phyloP scores from a whole-genome alignment of 2,113 vertebrate species.

The Riparia riparia region DNA sequence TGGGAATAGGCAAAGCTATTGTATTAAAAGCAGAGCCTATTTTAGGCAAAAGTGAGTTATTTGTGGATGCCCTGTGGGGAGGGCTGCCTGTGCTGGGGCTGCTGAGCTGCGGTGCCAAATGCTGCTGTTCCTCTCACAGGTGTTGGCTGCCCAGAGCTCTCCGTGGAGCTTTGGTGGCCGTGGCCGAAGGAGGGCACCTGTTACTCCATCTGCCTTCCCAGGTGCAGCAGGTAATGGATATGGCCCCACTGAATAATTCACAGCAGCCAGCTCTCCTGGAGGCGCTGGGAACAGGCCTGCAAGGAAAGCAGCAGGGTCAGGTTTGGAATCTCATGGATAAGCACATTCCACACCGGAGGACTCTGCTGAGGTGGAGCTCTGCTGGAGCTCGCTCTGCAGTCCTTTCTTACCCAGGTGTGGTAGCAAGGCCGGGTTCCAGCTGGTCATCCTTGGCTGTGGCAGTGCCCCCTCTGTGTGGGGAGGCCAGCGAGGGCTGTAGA shows the following conservation, averaged over 20 bases:
- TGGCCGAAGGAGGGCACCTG: background rate
- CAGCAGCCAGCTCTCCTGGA: background rate
- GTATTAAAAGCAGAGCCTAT: background rate
- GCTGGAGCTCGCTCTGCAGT: background rate
- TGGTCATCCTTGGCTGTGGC: background rate
- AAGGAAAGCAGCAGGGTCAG: background rate
- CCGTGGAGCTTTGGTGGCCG: background rate
- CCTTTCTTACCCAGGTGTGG: background rate
- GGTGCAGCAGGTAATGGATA: slow-evolving; percentile 30
- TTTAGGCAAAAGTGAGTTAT: background rate
- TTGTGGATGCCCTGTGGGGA: background rate
- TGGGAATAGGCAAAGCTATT: background rate
- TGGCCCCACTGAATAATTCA: slow-evolving; percentile 36
- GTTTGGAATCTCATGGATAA: background rate
- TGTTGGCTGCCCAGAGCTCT: background rate
- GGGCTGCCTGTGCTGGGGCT: background rate
- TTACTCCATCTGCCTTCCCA: background rate
- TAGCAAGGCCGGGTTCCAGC: background rate
- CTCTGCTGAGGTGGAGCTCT: background rate
- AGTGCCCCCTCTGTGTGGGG: background rate
- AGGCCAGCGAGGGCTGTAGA: background rate
- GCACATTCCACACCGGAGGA: background rate
- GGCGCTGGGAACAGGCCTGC: background rate
- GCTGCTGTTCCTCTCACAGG: background rate
- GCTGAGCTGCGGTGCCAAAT: background rate